These are phyloP conservation scores for Neoascia interrupta DNA, from an alignment of 2,888 invertebrate genomes.

Conservation along the genomic window DNA sequence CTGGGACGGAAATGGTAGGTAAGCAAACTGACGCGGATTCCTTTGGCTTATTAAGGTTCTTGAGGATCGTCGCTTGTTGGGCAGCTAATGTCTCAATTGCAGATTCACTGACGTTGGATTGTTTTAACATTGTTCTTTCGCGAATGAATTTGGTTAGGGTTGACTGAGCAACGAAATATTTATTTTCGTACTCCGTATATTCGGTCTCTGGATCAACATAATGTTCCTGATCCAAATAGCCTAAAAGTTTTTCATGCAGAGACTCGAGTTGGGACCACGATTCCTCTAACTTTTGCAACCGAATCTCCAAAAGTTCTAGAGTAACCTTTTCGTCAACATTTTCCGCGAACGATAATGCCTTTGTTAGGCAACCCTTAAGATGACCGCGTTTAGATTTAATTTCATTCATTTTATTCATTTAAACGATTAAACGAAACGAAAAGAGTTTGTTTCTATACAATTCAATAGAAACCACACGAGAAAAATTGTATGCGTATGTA, in stretches of 20 bases:
- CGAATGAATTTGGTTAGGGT: not conserved
- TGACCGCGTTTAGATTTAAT: not conserved
- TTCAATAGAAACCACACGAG: no score
- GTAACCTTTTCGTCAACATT: no score
- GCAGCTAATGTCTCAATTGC: not conserved
- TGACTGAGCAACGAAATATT: conserved; percentile 2
- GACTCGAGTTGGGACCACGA: not conserved
- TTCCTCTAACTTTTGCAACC: not conserved
- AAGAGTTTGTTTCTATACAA: no score
- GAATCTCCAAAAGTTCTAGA: no score
- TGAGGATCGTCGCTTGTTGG: not conserved
- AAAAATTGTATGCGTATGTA: no score
- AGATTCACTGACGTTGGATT: not conserved
- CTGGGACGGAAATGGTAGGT: no score
- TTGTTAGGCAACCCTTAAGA: not conserved
- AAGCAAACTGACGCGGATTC: no score
- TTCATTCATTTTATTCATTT: no score
- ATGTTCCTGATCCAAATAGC: not conserved
- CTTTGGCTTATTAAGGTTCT: not conserved
- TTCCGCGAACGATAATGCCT: not conserved
- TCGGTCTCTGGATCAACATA: not conserved
- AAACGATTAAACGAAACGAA: no score
- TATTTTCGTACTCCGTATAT: not conserved
- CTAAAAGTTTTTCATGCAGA: not conserved
- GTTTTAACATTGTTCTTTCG: not conserved